A percentile compares a stretch with the other conserved stretches of the same genome.
phyloP scores from a whole-genome alignment of 2,113 vertebrate genomes.

The Chionomys nivalis region DNA sequence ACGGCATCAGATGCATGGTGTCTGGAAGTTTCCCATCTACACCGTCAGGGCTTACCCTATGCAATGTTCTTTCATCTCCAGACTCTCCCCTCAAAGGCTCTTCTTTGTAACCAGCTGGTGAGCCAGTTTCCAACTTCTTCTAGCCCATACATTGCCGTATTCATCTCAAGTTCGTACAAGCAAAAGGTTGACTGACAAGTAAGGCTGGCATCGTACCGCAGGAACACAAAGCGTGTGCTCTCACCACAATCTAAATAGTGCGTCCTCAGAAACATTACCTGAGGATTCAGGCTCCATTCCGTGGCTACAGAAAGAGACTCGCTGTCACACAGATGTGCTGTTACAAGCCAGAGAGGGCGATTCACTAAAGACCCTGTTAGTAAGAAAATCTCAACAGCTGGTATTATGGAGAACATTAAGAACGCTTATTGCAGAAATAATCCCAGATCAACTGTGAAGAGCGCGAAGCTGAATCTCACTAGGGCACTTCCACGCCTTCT shows the following conservation, averaged over 20 bases:
- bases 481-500: conserved; percentile 60
- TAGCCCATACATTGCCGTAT: background rate
- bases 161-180: conserved; percentile 37
- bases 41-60: background rate
- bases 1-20: background rate
- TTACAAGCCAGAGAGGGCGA: conserved; percentile 58
- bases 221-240: background rate
- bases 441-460: conserved; percentile 73
- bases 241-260: conserved; percentile 43
- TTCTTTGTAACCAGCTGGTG: background rate
- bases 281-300: conserved; percentile 57
- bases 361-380: conserved; percentile 72
- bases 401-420: conserved; percentile 74
- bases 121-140: background rate
- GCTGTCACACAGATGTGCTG: conserved; percentile 67
- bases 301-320: conserved; percentile 39
- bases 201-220: background rate
- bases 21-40: background rate
- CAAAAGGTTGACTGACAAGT: conserved; percentile 31
- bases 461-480: conserved; percentile 67
- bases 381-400: conserved; percentile 79
- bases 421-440: conserved; percentile 69
- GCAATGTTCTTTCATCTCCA: background rate
- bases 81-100: background rate
- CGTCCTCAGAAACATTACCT: conserved; percentile 30